These are phyloP conservation scores for Cheumatopsyche charites DNA, from an alignment of 1,140 invertebrate species.

Conservation along the genomic window DNA sequence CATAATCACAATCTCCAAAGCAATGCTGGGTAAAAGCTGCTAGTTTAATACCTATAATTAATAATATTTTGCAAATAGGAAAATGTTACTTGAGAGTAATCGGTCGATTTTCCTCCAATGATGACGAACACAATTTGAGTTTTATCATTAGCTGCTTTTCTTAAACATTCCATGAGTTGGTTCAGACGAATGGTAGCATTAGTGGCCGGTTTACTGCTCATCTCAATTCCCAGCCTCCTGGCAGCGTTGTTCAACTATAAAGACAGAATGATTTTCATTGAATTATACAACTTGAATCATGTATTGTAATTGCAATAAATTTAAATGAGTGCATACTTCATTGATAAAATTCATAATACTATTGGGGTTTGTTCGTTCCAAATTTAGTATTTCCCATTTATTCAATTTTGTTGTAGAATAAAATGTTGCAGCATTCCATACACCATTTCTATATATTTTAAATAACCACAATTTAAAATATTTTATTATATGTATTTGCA, in stretches of 20 bases:
- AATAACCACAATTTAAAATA: constrained; percentile 5
- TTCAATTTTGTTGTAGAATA: not conserved
- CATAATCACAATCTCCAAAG: too few species aligned
- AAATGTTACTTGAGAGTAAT: constrained; percentile 34
- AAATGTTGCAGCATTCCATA: constrained; percentile 59
- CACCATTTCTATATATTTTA: constrained; percentile 52
- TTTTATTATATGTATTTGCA: not conserved
- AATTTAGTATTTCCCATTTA: constrained; percentile 35
- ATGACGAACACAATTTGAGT: not conserved
- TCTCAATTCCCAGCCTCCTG: not conserved
- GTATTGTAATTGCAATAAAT: too few species aligned
- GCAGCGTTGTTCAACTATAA: not conserved
- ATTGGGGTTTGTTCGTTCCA: not conserved
- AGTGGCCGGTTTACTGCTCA: too few species aligned
- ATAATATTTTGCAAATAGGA: not conserved
- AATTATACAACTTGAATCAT: not conserved
- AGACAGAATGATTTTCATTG: too few species aligned
- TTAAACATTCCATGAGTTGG: not conserved
- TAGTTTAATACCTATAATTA: too few species aligned
- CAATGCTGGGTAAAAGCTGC: too few species aligned
- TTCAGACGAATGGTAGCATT: not conserved
- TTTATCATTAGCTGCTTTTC: not conserved
- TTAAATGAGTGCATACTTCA: constrained; percentile 23
- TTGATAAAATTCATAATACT: constrained; percentile 21
- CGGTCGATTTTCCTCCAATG: not conserved